Conservation (phyloP, 2,888 invertebrate genomes). For the Hololepta plana region DNA sequence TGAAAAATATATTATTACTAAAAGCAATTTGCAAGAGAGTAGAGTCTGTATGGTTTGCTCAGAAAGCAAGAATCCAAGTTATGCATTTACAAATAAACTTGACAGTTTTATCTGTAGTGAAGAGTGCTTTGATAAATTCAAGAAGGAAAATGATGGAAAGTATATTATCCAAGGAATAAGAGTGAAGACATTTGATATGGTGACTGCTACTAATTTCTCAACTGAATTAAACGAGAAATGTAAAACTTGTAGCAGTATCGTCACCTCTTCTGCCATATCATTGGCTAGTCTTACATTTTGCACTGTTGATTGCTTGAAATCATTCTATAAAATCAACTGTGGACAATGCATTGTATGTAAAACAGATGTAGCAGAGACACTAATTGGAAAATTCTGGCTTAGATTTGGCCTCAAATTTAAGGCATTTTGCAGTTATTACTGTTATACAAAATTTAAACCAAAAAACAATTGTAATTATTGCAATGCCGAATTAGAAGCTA, state of each 20-base stretch:
- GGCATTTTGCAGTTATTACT: conserved; percentile 78
- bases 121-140: conserved; percentile 33
- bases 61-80: conserved; percentile 28
- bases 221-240: too few species aligned
- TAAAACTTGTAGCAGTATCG: conserved; percentile 1
- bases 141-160: conserved; percentile 21
- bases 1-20: conserved; percentile 13
- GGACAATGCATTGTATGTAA: conserved; percentile 68
- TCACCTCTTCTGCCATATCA: too few species aligned
- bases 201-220: too few species aligned
- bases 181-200: too few species aligned
- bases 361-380: conserved; percentile 36
- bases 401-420: conserved; percentile 81
- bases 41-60: conserved; percentile 16
- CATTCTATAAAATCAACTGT: conserved; percentile 57
- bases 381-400: conserved; percentile 74
- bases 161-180: background rate
- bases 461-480: too few species aligned
- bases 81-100: too few species aligned
- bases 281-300: too few species aligned
- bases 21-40: conserved; percentile 17
- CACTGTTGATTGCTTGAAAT: conserved; percentile 61
- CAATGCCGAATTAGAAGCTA: too few species aligned
- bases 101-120: conserved; percentile 39
- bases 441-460: too few species aligned